These are phyloP conservation scores for Hedya salicella DNA, from an alignment of 2,888 invertebrate genomes.

Conservation along the genomic window DNA sequence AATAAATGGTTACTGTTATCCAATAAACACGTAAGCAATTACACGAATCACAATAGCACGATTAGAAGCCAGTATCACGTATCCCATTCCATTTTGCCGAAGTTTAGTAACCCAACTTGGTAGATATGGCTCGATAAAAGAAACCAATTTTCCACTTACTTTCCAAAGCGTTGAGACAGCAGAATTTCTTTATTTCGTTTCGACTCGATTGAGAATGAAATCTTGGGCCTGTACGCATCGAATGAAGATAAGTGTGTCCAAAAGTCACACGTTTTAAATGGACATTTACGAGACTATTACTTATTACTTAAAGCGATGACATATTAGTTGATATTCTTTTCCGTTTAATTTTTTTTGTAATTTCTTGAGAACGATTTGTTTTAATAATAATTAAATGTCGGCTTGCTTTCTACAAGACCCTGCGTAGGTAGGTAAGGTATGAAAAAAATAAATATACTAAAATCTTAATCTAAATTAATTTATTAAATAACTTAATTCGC, in stretches of 20 bases:
- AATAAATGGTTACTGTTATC: constrained; percentile 19
- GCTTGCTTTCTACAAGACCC: too few species aligned
- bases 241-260: constrained; percentile 21
- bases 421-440: too few species aligned
- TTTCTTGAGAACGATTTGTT: too few species aligned
- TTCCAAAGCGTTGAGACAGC: constrained; percentile 70
- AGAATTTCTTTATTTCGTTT: constrained; percentile 68
- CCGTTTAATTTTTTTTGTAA: too few species aligned
- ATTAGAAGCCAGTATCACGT: constrained; percentile 53
- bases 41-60: constrained; percentile 13
- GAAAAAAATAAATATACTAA: too few species aligned
- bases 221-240: constrained; percentile 19
- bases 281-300: not conserved
- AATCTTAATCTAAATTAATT: too few species aligned
- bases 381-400: too few species aligned
- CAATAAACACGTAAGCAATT: constrained; percentile 32
- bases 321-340: too few species aligned
- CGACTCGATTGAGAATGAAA: constrained; percentile 53
- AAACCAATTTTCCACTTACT: constrained; percentile 67
- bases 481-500: too few species aligned
- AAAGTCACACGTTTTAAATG: not conserved
- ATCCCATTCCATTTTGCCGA: constrained; percentile 67
- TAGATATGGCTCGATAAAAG: constrained; percentile 62
- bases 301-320: too few species aligned
- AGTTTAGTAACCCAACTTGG: constrained; percentile 58